Conservation (phyloP, 2,888 invertebrate species). For the Cheilosia pagana region DNA sequence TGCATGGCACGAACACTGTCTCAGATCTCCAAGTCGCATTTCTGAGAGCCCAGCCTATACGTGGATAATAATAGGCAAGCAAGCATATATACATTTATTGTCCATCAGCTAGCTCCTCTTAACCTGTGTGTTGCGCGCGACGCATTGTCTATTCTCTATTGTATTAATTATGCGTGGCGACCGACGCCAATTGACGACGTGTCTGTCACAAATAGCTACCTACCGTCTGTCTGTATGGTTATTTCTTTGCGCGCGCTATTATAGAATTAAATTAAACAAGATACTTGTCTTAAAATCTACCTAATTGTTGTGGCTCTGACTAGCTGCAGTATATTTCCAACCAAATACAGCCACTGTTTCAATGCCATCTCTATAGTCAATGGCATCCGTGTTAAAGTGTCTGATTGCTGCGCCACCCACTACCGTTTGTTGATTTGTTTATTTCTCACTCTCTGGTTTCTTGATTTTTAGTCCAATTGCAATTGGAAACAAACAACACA, state of each 20-base stretch:
- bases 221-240: conserved; percentile 12
- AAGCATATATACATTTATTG: neutral
- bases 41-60: neutral
- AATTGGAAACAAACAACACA: too few relatives aligned
- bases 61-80: neutral
- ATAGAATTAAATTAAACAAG: conserved; percentile 21
- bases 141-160: conserved; percentile 16
- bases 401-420: too few relatives aligned
- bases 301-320: conserved; percentile 1
- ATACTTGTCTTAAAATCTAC: conserved; percentile 10
- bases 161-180: conserved; percentile 36
- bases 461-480: too few relatives aligned
- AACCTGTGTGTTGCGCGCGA: conserved; percentile 19
- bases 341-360: too few relatives aligned
- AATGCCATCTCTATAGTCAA: too few relatives aligned
- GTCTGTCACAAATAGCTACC: conserved; percentile 28
- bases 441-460: too few relatives aligned
- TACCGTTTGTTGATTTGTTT: too few relatives aligned
- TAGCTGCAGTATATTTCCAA: too few relatives aligned
- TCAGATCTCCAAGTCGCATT: conserved; percentile 4
- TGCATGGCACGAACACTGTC: conserved; percentile 1
- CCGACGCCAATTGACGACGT: conserved; percentile 42
- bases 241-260: conserved; percentile 17
- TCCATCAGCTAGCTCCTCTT: neutral
- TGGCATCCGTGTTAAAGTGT: too few relatives aligned